A percentile compares a stretch with the other conserved stretches of the same genome.
These are phyloP conservation scores for Cetoscarus ocellatus DNA, from an alignment of 2,797 vertebrate species.

Conservation along the genomic window DNA sequence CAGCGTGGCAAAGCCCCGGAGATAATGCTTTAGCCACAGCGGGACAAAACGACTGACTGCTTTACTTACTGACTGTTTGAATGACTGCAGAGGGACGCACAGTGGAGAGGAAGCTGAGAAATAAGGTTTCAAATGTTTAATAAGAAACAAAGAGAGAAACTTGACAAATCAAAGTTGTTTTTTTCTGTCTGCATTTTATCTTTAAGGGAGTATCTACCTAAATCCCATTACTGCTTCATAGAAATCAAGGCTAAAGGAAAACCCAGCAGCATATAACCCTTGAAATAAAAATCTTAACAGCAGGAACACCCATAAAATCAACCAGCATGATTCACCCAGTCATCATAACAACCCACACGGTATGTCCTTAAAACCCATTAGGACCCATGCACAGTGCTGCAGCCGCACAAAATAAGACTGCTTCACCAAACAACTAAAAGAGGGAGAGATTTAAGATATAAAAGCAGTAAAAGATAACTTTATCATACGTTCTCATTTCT, in stretches of 20 bases:
- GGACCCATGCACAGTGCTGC: no score
- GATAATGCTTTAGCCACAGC: conserved; percentile 82
- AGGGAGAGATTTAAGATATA: no score
- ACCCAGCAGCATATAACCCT: background rate
- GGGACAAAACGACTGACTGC: conserved; percentile 68
- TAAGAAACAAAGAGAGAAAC: conserved; percentile 86
- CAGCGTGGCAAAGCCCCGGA: conserved; percentile 78
- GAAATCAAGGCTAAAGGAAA: background rate
- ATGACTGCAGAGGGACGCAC: conserved; percentile 39
- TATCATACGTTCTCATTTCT: no score
- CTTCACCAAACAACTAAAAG: no score
- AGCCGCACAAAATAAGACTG: no score
- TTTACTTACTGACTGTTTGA: conserved; percentile 61
- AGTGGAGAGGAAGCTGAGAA: conserved; percentile 37
- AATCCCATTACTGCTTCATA: conserved; percentile 15
- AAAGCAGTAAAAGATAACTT: no score
- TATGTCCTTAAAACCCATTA: no score
- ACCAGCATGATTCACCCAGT: no score
- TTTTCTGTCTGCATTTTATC: conserved; percentile 35
- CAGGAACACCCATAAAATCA: background rate
- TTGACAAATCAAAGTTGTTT: conserved; percentile 36
- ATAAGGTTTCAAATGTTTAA: conserved; percentile 66
- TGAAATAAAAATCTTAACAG: background rate
- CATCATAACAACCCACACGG: no score
- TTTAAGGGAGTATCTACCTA: conserved; percentile 52